These are phyloP conservation scores for Cepaea hortensis DNA, from an alignment of 2,888 invertebrate genomes.

Conservation along the genomic window DNA sequence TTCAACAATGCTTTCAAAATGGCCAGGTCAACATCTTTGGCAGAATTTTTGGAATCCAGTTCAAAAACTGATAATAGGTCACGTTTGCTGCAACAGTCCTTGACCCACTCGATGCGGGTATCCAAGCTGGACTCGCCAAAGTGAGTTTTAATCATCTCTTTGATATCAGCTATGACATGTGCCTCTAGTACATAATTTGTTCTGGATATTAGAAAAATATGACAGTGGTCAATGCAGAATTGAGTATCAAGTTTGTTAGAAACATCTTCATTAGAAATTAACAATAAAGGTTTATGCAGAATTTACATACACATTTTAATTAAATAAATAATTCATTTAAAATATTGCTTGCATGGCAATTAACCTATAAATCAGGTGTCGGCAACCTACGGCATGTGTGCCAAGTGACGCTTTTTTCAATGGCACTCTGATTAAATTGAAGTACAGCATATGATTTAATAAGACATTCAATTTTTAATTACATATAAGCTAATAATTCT, in stretches of 20 bases:
- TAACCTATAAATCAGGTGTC: no score
- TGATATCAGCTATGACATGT: conserved; percentile 54
- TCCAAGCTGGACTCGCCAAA: conserved; percentile 58
- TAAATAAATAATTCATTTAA: no score
- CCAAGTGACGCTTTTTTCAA: no score
- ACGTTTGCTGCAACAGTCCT: conserved; percentile 57
- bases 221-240: not conserved
- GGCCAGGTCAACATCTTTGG: conserved; percentile 73
- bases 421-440: no score
- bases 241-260: not conserved
- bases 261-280: not conserved
- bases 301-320: no score
- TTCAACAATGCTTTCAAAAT: conserved; percentile 75
- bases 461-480: no score
- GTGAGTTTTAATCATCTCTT: conserved; percentile 60
- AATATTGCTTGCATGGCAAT: no score
- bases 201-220: not conserved
- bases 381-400: no score
- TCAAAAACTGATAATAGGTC: conserved; percentile 73
- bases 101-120: conserved; percentile 59
- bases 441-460: no score
- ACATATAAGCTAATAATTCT: no score
- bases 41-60: conserved; percentile 62
- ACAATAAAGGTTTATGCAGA: no score
- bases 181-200: conserved; percentile 51